Evolutionary conservation across 2,797 vertebrate species (phyloP).

Genomic region (Trichosurus vulpecula): DNA sequence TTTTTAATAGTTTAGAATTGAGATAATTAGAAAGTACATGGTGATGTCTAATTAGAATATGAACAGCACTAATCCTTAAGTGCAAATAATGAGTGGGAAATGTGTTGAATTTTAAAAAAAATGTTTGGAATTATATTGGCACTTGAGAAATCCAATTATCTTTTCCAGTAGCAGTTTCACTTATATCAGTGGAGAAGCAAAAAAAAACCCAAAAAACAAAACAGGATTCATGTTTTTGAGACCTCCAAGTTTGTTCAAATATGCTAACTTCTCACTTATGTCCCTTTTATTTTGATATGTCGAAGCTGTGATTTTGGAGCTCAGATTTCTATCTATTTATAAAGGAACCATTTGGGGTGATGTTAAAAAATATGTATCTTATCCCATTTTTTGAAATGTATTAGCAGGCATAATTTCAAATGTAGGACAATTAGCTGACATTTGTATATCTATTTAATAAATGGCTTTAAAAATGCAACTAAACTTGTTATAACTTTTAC

Average conservation of each 20-base stretch:
- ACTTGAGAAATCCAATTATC: slow-evolving; percentile 64
- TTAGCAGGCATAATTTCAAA: slow-evolving; percentile 41
- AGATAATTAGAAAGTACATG: slow-evolving; percentile 64
- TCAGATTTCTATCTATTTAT: slow-evolving; percentile 55
- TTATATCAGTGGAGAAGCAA: slow-evolving; percentile 27
- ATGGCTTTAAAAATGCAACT: slow-evolving; percentile 21
- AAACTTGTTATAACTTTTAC: slow-evolving; percentile 45
- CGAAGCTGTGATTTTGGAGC: slow-evolving; percentile 48
- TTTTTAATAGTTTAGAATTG: slow-evolving; percentile 62
- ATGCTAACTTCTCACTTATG: slow-evolving; percentile 43
- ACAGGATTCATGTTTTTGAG: slow-evolving; percentile 40
- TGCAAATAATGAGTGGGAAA: slow-evolving; percentile 49
- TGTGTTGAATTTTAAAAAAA: slow-evolving; percentile 54
- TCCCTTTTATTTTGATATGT: slow-evolving; percentile 59
- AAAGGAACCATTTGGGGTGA: slow-evolving; percentile 58
- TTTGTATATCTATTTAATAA: slow-evolving; percentile 2
- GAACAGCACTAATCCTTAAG: slow-evolving; percentile 50
- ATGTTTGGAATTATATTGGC: slow-evolving; percentile 63
- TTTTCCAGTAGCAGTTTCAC: slow-evolving; percentile 63
- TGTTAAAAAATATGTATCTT: slow-evolving; percentile 45
- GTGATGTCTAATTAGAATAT: slow-evolving; percentile 64
- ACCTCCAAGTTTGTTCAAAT: slow-evolving; percentile 48
- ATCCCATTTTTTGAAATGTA: slow-evolving; percentile 48
- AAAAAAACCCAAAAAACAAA: not conserved
- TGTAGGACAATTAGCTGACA: slow-evolving; percentile 17